Evolutionary conservation across 2,888 invertebrate genomes (phyloP), one percentile per base, ranked within the genome.

Genomic region (Platypus cylindrus): DNA sequence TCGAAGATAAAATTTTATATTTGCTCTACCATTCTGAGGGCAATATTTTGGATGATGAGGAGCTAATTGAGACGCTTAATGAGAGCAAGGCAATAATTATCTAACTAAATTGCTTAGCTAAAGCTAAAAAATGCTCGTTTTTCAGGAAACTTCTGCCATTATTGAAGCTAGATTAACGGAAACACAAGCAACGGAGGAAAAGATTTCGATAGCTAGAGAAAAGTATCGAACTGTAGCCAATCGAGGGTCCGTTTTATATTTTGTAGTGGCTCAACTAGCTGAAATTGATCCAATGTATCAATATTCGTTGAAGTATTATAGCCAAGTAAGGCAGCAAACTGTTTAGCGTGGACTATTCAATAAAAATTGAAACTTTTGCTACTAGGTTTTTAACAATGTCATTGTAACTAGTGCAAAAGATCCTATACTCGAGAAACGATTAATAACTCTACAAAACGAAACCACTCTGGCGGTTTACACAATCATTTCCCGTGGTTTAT

Each of bases 231-330:
- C 78, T 0, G 81, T 91, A 5, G 89, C 93, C 0, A 80, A 78
- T 0, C 75, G 90, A 43, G 93, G 91, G 1, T 86, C 91, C 0
- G 79, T 87, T 12, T 64, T 94, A 3, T 94, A 87, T 61, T 93
- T 93, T 59, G 86, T 89, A 0, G 85, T 93, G 2, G 82, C 87
- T 0, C 79, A 81, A 54, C 65, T 94, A 12, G 80, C 86, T 0
- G 83, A 87, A 50, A 83, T 94, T 37, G 91, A 94, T 61, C 86
- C 90, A 0, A 93, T 93, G 93, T 94, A 94, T 61, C 93, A 94
- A 62, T 93, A 83, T 63, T 91, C 90, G 0, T 65, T 93, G 22
- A 87, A 84, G 50, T 91, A 90, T 65, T 93, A 91, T 55, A 84
- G 73, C 45, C 74, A 75, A 59, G 71, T 70, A 54, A 9, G n/a